Percentiles rank a stretch among this genome's conserved stretches.
phyloP scores from a whole-genome alignment of 2,113 vertebrate species.

The Silurus asotus region DNA sequence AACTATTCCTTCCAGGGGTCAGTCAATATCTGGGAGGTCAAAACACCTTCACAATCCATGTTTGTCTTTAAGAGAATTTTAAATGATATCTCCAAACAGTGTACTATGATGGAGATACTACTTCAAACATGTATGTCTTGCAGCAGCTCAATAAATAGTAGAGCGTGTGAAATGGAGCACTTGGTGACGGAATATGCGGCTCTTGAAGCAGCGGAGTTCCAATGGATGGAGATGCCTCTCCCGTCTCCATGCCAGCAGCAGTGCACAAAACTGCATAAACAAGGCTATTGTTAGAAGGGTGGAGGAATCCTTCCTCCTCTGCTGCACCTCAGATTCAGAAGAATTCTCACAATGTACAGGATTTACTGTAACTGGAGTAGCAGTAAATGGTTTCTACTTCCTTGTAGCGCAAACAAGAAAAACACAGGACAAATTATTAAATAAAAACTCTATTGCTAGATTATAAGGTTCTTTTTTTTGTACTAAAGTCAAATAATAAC shows the following conservation, averaged over 20 bases:
- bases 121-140: neutral
- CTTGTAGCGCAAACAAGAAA: neutral
- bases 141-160: neutral
- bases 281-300: conserved; percentile 46
- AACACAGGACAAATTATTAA: no score
- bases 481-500: no score
- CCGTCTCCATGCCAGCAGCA: conserved; percentile 42
- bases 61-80: neutral
- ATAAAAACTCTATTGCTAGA: no score
- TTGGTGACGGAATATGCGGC: conserved; percentile 6
- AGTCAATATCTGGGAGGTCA: neutral
- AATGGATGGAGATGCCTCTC: conserved; percentile 47
- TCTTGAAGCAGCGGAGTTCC: conserved; percentile 9
- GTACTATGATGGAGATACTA: neutral
- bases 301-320: conserved; percentile 44
- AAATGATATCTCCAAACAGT: neutral
- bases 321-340: conserved; percentile 28
- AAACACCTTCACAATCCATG: neutral
- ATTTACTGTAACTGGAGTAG: conserved; percentile 28
- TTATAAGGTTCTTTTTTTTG: no score
- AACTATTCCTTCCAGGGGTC: neutral
- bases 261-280: conserved; percentile 37
- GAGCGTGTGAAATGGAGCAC: neutral
- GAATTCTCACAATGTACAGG: conserved; percentile 11
- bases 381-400: conserved; percentile 24